Base-by-base conservation (phyloP, 1,140 invertebrate genomes). In the Oreohelix idahoensis region DNA sequence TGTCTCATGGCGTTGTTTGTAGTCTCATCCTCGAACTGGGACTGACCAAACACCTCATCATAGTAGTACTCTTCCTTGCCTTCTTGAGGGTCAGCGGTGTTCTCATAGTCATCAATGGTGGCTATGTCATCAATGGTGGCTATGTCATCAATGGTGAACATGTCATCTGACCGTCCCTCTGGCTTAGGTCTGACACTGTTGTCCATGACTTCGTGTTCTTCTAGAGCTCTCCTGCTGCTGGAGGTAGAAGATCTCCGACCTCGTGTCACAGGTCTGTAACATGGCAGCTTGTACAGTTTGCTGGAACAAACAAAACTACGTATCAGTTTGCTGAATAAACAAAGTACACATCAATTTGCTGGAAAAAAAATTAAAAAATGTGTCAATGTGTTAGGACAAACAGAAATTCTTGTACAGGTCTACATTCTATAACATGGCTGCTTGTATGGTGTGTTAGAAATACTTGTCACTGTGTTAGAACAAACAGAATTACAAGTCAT, bases 11-110 rank as follows among this genome's bases (percentile, higher is more conserved):
- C 42, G 4, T 32, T 82, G 2, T 82, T 73, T 35, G 80, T 82
- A 0, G 70, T 23, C 71, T 82, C 80, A 39, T 82, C 80, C 32
- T 75, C 80, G 39, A 82, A 82, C 51, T 73, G 42, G 29, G 70
- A 74, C 51, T 82, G 80, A 0, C 80, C 80, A 39, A 82, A 82
- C 70, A 82, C 80, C 35, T 82, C 80, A 29, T 82, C 80, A 51
- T 82, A 82, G 51, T 45, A 82, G 51, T 82, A 82, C 36, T 82
- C 80, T 29, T 82, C 80, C 36, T 23, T 49, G 0, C 36, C 45
- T n/a, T 36, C 71, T 2, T 35, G 8, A 5, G 17, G 13, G 1
- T 45, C 80, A 5, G 36, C 8, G 26, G 36, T 26, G 38, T 49
- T 49, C 29, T 73, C 79, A 13, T 73, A 53, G 4, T 81, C 79